Conservation (phyloP, 2,113 vertebrate genomes). For the Zingel zingel region DNA sequence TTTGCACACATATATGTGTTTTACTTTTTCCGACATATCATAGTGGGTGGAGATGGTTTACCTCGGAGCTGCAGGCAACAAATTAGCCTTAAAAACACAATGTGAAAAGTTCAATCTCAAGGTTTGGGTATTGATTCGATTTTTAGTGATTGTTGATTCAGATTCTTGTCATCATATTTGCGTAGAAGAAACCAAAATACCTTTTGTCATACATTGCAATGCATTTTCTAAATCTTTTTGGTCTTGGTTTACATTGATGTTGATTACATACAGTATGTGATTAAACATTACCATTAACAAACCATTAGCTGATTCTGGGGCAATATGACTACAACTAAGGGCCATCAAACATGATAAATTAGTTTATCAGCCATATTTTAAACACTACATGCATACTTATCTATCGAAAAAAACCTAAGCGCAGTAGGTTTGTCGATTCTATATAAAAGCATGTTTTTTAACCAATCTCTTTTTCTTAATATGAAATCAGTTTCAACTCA, state of each 20-base stretch:
- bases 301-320: neutral
- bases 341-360: neutral
- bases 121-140: neutral
- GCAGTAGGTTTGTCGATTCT: neutral
- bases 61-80: constrained; percentile 34
- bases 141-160: neutral
- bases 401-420: neutral
- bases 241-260: neutral
- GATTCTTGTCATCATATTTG: neutral
- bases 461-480: neutral
- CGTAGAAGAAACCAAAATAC: neutral
- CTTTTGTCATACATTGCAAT: neutral
- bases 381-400: neutral
- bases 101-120: constrained; percentile 1
- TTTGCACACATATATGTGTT: constrained; percentile 9
- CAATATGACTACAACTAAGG: neutral
- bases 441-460: neutral
- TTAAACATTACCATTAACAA: neutral
- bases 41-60: constrained; percentile 28
- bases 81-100: constrained; percentile 55
- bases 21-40: constrained; percentile 39
- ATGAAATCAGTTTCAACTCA: neutral
- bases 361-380: constrained; percentile 9
- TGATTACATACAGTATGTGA: neutral
- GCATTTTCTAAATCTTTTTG: neutral